Base-by-base conservation (phyloP, 2,113 vertebrate species). In the Campylomormyrus numenius region DNA sequence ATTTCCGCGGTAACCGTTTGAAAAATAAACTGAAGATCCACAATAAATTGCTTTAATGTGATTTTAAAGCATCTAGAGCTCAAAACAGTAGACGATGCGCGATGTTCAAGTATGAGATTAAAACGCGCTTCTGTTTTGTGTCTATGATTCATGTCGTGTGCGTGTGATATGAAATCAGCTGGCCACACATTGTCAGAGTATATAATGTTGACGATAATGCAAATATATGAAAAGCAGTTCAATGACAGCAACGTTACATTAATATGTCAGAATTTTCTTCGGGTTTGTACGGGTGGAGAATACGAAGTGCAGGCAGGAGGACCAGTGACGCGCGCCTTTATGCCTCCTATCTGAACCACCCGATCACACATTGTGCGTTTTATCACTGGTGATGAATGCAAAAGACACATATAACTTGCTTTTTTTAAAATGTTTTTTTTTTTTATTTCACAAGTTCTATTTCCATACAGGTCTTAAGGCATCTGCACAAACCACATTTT, bases 221-320 rank as follows among this genome's bases (percentile, higher is more conserved):
- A 48, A 42, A 19, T 84, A 84, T 84, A 77, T 77, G 31, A 39
- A 77, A 77, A 35, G 70, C 70, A 74, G 27, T 74, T 74, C 1
- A 35, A 35, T 74, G 17, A 27, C 66, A 27, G 31, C 31, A 15
- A 77, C 31, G 31, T 39, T 39, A 39, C 31, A 80, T 42, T 19
- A 39, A 39, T 48, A 24, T 48, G 96, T 89, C 96, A 99, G 98
- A 99, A 92, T 98, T 99, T 99, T 98, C 96, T 99, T 98, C 96
- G 99, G 98, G 98, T 99, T 98, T 87, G 95, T 99, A 84, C 99
- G 98, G 98, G 98, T 99, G 94, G 99, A 99, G 93, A 98, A 99
- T 96, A 99, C 99, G 96, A 99, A 99, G 85, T 97, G 98, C 91
- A 8, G 62, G 62, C 62, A 11, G n/a, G n/a, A 27, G n/a, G n/a